phyloP scores from a whole-genome alignment of 2,113 vertebrate species.

The Phylloscopus whistleri region DNA sequence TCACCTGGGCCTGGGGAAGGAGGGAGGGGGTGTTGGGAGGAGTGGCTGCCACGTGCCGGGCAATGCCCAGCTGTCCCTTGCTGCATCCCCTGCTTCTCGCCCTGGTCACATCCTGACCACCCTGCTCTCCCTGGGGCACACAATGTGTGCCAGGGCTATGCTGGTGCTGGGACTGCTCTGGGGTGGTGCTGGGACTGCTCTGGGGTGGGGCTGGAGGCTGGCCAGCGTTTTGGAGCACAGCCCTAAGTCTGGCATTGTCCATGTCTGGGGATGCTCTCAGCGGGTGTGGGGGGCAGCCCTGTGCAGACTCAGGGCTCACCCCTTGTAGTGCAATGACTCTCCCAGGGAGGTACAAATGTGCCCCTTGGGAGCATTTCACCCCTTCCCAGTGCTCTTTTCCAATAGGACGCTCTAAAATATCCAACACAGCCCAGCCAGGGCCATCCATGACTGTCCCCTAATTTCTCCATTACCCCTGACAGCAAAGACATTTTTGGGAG shows the following conservation, averaged over 20 bases:
- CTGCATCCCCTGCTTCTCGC: not conserved
- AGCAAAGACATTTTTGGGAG: not conserved
- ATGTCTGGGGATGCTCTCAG: fast-evolving
- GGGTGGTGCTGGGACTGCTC: not conserved
- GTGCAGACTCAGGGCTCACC: not conserved
- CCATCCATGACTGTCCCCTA: fast-evolving
- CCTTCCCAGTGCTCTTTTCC: not conserved
- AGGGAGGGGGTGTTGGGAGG: not conserved
- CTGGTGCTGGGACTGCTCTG: not conserved
- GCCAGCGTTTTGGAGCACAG: not conserved
- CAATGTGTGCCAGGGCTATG: fast-evolving
- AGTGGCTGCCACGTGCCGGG: not conserved
- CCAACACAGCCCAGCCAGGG: not conserved
- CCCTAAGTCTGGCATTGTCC: not conserved
- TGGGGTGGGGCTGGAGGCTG: not conserved
- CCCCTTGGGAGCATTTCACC: not conserved
- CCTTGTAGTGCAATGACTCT: not conserved
- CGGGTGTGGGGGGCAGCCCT: fast-evolving
- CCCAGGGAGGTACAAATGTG: not conserved
- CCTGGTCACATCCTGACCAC: not conserved
- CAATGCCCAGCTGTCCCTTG: not conserved
- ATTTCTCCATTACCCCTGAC: not conserved
- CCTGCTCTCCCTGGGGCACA: not conserved
- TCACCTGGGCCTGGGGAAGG: not conserved
- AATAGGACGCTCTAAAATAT: not conserved